A percentile compares a stretch with the other conserved stretches of the same genome.
Conservation (phyloP, 2,113 vertebrate species). For the Papio anubis region DNA sequence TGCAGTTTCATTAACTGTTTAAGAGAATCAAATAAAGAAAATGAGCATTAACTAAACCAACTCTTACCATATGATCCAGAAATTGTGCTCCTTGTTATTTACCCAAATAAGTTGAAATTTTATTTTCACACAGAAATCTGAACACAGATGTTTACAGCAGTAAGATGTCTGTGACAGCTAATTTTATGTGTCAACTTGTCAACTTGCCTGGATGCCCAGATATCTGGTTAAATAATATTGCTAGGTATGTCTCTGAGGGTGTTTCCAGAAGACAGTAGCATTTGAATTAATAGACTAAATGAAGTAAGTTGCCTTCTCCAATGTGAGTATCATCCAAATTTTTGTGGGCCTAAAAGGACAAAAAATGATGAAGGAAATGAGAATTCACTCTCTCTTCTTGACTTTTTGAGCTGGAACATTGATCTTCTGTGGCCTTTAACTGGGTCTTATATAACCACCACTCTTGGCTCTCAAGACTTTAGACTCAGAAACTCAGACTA, state of each 20-base stretch:
- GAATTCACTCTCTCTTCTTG: background rate
- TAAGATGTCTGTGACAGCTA: background rate
- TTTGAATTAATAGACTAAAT: background rate
- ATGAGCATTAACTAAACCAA: background rate
- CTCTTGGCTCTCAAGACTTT: background rate
- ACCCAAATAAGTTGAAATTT: background rate
- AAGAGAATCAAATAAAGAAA: background rate
- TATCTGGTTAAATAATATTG: background rate
- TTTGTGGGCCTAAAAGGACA: background rate
- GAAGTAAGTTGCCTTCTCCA: background rate
- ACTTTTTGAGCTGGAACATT: background rate
- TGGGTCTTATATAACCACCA: background rate
- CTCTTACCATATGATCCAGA: background rate
- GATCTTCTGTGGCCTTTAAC: background rate
- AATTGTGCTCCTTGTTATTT: background rate
- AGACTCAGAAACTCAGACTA: background rate
- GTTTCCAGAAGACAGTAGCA: background rate
- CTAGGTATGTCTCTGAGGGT: background rate
- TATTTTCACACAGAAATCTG: background rate
- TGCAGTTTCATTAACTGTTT: background rate
- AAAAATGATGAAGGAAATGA: background rate
- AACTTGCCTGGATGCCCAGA: background rate
- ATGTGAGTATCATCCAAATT: background rate
- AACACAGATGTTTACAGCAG: background rate
- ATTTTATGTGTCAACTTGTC: background rate